Evolutionary conservation across 92 coral and sea anemone genomes (phyloP).

Genomic region (Muricea muricata): DNA sequence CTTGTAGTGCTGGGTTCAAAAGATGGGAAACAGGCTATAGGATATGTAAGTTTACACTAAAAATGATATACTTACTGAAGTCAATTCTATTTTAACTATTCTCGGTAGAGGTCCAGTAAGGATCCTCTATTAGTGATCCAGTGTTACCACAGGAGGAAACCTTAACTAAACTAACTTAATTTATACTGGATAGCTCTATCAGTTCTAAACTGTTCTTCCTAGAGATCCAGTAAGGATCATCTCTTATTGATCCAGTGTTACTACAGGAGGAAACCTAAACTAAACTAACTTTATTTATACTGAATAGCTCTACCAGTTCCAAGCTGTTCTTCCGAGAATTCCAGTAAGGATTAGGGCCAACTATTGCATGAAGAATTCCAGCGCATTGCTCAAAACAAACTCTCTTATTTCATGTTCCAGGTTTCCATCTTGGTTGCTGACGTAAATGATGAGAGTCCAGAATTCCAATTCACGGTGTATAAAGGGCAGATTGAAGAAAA

Average conservation of each 20-base stretch:
- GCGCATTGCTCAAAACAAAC: too few relatives aligned
- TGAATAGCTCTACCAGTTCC: background rate
- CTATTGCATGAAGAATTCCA: too few relatives aligned
- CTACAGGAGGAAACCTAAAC: background rate
- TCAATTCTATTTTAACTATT: background rate
- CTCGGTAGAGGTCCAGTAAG: too few relatives aligned
- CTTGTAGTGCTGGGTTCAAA: slow-evolving; percentile 20
- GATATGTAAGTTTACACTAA: slow-evolving; percentile 22
- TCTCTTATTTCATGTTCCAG: background rate
- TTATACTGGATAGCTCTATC: too few relatives aligned
- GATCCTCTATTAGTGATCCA: too few relatives aligned
- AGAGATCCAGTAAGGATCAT: too few relatives aligned
- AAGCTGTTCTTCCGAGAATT: background rate
- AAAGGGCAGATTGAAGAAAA: slow-evolving; percentile 75
- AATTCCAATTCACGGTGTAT: slow-evolving; percentile 69
- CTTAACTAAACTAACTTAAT: too few relatives aligned
- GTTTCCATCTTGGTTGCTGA: slow-evolving; percentile 60
- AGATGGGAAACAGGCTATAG: slow-evolving; percentile 18
- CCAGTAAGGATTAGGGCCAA: background rate
- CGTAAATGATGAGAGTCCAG: slow-evolving; percentile 76
- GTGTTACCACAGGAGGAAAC: too few relatives aligned
- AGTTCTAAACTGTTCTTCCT: too few relatives aligned
- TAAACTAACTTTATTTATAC: background rate
- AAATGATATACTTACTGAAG: background rate
- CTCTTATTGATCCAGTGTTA: too few relatives aligned